Base-by-base conservation (phyloP, 2,113 vertebrate species). In the Calyptommatus sinebrachiatus region DNA sequence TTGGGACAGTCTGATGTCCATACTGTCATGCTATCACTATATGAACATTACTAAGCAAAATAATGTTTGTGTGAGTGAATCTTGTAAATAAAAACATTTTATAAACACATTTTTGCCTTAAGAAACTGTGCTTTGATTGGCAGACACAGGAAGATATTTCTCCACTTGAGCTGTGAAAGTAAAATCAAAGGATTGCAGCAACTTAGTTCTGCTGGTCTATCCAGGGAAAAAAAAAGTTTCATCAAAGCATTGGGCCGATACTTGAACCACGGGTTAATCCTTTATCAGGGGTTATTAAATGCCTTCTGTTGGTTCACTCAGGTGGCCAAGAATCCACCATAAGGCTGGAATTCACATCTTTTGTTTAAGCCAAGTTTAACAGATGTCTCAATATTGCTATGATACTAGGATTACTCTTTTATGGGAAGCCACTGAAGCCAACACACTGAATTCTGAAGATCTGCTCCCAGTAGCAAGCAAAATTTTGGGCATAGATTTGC, bases 71-170 rank as follows among this genome's bases (percentile, higher is more conserved):
- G 1, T 20, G 4, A 26, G 60, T 12, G 22, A 35, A 35, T 45
- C 12, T 76, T 20, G 26, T 65, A 35, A 26, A n/a, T 41, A 76
- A 80, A 89, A 9, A 67, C 78, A 87, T 61, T 73, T 76, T 78
- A 83, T 41, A 70, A 57, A 45, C 75, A 53, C 12, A 16, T 80
- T 82, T 85, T 18, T 50, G 20, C 45, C 71, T 72, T 63, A 72
- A 83, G 78, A 3, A 26, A n/a, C 53, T 24, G 4, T 50, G 29
- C 71, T 80, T 81, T 48, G 65, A 87, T 11, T 48, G 50, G 71
- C n/a, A 78, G 14, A 71, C 35, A 18, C 70, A 69, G 10, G 84
- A 50, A 76, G 76, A 14, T 79, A 18, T 29, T 69, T 11, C 71
- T n/a, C 78, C 65, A 63, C 77, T 24, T 12, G 63, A 77, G 48